A percentile compares a stretch with the other conserved stretches of the same genome.
Evolutionary conservation across 2,797 vertebrate genomes (phyloP).

Genomic region (Phoebastria nigripes): DNA sequence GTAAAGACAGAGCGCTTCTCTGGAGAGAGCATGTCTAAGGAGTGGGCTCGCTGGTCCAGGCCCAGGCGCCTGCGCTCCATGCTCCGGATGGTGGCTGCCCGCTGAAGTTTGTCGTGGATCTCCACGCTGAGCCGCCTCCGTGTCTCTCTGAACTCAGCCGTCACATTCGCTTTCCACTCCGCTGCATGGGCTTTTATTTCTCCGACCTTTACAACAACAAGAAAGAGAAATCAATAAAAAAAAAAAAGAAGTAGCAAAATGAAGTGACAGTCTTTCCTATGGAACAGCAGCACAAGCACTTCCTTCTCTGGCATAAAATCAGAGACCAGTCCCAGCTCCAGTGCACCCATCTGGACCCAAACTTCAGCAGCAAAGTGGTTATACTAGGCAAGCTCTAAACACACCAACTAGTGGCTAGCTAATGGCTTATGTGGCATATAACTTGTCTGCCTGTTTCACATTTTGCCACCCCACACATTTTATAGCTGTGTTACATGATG

Average conservation of each 20-base stretch:
- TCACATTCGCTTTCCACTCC: slow-evolving; percentile 97
- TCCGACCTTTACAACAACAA: slow-evolving; percentile 83
- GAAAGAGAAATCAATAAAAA: neutral
- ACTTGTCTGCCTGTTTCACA: neutral
- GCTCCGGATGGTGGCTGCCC: slow-evolving; percentile 94
- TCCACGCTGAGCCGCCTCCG: slow-evolving; percentile 91
- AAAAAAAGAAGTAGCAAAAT: neutral
- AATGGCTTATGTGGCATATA: neutral
- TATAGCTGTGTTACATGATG: neutral
- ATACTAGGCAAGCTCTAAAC: neutral
- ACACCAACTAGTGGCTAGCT: neutral
- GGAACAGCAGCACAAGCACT: neutral
- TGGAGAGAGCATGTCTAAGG: slow-evolving; percentile 94
- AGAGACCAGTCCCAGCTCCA: neutral
- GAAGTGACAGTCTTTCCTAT: neutral
- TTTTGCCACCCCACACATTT: neutral
- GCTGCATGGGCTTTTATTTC: slow-evolving; percentile 96
- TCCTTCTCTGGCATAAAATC: neutral
- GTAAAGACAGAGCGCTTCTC: slow-evolving; percentile 93
- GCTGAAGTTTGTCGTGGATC: slow-evolving; percentile 95
- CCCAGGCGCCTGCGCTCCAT: slow-evolving; percentile 95
- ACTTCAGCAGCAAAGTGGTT: neutral
- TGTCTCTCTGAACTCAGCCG: slow-evolving; percentile 93
- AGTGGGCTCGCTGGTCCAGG: slow-evolving; percentile 93
- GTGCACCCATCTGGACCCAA: neutral